These are phyloP conservation scores for Epirrhoe alternata DNA, from an alignment of 2,888 invertebrate genomes.

Conservation along the genomic window DNA sequence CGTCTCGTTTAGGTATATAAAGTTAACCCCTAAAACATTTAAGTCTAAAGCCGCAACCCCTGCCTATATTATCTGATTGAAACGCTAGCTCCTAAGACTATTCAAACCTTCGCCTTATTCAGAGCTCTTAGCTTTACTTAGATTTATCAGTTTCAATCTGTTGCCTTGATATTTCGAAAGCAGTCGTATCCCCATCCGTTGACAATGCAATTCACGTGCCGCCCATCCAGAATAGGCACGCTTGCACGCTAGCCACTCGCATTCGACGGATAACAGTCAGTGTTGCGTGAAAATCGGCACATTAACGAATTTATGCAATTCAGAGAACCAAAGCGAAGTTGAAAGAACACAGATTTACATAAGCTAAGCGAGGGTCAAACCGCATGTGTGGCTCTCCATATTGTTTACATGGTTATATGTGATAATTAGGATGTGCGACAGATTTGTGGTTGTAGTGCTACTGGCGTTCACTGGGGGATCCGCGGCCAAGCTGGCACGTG, in stretches of 20 bases:
- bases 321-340: conserved; percentile 54
- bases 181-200: conserved; percentile 38
- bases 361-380: conserved; percentile 61
- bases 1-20: not conserved
- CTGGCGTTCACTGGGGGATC: conserved; percentile 55
- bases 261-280: conserved; percentile 71
- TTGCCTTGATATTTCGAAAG: conserved; percentile 43
- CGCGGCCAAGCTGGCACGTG: conserved; percentile 72
- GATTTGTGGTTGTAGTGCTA: conserved; percentile 65
- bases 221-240: conserved; percentile 54
- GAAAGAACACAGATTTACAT: conserved; percentile 78
- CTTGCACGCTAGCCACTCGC: conserved; percentile 55
- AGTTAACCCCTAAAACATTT: not conserved
- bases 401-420: conserved; percentile 44
- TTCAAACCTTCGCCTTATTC: conserved; percentile 21
- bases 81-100: conserved; percentile 13
- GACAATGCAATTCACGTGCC: conserved; percentile 48
- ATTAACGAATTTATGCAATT: conserved; percentile 78
- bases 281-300: conserved; percentile 81
- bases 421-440: conserved; percentile 68
- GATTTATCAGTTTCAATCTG: conserved; percentile 30
- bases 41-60: conserved; percentile 10
- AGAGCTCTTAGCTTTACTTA: conserved; percentile 20
- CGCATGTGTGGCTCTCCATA: conserved; percentile 58
- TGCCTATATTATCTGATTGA: conserved; percentile 8